Evolutionary conservation across 1,140 invertebrate genomes (phyloP).

Genomic region (Akabosia matsudoensis): DNA sequence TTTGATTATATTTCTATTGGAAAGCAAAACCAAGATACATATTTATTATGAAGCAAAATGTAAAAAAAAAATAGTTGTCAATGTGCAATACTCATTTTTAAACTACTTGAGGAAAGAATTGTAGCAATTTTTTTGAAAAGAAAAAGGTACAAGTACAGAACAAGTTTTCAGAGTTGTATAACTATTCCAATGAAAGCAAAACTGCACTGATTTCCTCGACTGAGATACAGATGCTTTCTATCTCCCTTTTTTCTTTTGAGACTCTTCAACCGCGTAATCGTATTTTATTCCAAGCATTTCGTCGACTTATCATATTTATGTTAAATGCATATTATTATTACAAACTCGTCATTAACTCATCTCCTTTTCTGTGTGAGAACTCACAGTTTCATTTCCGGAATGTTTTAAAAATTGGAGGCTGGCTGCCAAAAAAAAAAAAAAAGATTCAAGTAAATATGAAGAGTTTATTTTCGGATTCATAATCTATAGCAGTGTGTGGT

Average conservation of each 20-base stretch:
- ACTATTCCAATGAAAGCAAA: no score
- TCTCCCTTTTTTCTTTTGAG: neutral
- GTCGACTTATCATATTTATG: constrained; percentile 7
- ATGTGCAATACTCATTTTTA: neutral
- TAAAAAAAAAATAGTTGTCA: neutral
- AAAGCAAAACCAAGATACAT: no score
- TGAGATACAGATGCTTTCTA: neutral
- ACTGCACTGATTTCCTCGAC: neutral
- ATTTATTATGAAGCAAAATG: neutral
- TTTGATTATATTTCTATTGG: no score
- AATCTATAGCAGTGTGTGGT: no score
- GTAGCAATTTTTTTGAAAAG: neutral
- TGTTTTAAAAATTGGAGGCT: constrained; percentile 23
- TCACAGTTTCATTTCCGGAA: constrained; percentile 15
- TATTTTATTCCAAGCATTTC: neutral
- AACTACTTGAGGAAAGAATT: constrained; percentile 2
- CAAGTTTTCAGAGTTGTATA: no score
- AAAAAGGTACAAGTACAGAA: no score
- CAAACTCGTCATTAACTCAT: constrained; percentile 21
- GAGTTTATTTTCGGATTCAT: constrained; percentile 33
- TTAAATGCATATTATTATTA: neutral
- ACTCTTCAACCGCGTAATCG: neutral
- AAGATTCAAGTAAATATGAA: constrained; percentile 11
- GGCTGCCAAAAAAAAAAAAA: constrained; percentile 29
- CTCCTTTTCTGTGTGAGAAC: constrained; percentile 1